Evolutionary conservation across 2,888 invertebrate species (phyloP).

Genomic region (Heliconius hortense): DNA sequence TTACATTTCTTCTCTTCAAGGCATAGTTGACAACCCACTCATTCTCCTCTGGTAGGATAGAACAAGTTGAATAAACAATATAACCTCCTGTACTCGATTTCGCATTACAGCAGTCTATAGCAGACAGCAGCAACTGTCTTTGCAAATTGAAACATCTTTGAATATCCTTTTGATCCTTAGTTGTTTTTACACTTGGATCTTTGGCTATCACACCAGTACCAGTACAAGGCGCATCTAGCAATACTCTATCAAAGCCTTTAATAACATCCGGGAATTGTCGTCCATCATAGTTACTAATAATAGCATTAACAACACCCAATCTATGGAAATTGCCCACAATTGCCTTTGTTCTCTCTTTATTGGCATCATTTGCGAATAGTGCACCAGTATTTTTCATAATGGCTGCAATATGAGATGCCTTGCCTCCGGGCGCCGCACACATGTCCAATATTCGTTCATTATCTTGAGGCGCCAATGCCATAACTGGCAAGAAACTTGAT

Average conservation of each 20-base stretch:
- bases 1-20: slow-evolving; percentile 95
- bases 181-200: slow-evolving; percentile 97
- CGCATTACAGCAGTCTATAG: slow-evolving; percentile 98
- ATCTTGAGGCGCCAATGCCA: slow-evolving; percentile 98
- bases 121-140: slow-evolving; percentile 94
- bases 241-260: slow-evolving; percentile 96
- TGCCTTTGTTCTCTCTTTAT: slow-evolving; percentile 93
- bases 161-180: slow-evolving; percentile 94
- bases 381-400: slow-evolving; percentile 99
- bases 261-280: slow-evolving; percentile 91
- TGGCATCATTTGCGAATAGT: slow-evolving; percentile 97
- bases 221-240: slow-evolving; percentile 98
- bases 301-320: slow-evolving; percentile 95
- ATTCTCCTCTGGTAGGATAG: slow-evolving; percentile 98
- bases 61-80: slow-evolving; percentile 99
- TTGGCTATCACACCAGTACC: slow-evolving; percentile 99
- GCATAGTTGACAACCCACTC: slow-evolving; percentile 98
- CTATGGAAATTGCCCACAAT: slow-evolving; percentile 98
- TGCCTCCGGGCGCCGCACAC: slow-evolving; percentile 99
- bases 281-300: slow-evolving; percentile 95
- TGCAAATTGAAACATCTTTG: slow-evolving; percentile 96
- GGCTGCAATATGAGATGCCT: slow-evolving; percentile 98
- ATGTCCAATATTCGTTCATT: slow-evolving; percentile 97
- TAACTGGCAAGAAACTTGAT: slow-evolving; percentile 97
- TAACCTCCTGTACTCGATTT: slow-evolving; percentile 96